These are phyloP conservation scores for Syngnathus floridae DNA, from an alignment of 2,113 vertebrate species.

Conservation along the genomic window DNA sequence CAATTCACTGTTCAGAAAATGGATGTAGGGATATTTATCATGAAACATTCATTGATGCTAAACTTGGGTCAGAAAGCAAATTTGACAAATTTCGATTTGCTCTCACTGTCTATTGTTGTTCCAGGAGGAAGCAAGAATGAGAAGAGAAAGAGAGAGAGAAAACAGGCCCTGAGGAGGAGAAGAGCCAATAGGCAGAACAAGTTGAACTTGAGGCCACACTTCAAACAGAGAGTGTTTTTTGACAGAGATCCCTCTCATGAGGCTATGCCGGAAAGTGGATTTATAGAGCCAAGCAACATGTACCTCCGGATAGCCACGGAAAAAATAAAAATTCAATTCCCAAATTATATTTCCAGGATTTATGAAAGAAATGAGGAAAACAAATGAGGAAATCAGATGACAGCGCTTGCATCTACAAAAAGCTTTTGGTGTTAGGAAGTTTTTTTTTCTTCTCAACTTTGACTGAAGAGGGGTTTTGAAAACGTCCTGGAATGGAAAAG, in stretches of 20 bases:
- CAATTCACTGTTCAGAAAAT: too few species aligned
- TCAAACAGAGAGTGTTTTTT: conserved; percentile 54
- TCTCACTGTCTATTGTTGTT: not conserved
- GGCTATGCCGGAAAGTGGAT: conserved; percentile 59
- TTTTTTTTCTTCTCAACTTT: not conserved
- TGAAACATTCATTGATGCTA: not conserved
- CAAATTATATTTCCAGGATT: not conserved
- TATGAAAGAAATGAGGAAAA: too few species aligned
- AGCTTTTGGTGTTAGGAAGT: not conserved
- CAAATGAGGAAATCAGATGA: not conserved
- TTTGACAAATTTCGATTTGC: not conserved
- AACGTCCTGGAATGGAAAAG: too few species aligned
- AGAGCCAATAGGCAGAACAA: conserved; percentile 8
- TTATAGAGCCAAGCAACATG: conserved; percentile 43
- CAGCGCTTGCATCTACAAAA: not conserved
- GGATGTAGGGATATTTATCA: not conserved
- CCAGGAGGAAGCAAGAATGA: conserved; percentile 14
- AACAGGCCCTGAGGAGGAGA: conserved; percentile 14
- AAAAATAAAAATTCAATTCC: not conserved
- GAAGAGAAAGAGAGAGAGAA: conserved; percentile 10
- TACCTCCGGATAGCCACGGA: conserved; percentile 14
- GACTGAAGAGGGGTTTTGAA: too few species aligned
- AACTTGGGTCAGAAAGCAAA: not conserved
- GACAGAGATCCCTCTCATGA: conserved; percentile 62
- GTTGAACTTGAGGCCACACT: conserved; percentile 39